phyloP scores from a whole-genome alignment of 2,797 vertebrate genomes.

The Danio aesculapii region DNA sequence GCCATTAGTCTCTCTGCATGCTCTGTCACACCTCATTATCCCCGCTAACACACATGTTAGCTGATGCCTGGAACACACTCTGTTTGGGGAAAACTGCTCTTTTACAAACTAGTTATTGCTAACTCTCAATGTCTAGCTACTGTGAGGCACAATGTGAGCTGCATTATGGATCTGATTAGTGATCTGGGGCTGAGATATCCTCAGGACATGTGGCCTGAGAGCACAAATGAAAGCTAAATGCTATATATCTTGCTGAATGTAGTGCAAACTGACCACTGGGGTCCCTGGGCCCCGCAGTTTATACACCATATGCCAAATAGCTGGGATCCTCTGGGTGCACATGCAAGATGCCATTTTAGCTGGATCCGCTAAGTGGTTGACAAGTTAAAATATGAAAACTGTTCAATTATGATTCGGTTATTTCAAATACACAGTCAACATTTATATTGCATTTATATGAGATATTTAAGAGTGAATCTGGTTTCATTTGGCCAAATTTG shows the following conservation, averaged over 20 bases:
- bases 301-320: not conserved
- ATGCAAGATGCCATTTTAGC: not conserved
- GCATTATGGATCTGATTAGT: not conserved
- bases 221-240: not conserved
- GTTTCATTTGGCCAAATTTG: not conserved
- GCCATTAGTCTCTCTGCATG: conserved; percentile 81
- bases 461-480: not conserved
- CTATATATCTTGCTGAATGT: not conserved
- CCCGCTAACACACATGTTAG: conserved; percentile 63
- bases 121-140: conserved; percentile 26
- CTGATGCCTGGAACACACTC: conserved; percentile 69
- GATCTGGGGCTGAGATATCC: not conserved
- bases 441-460: too few relatives aligned
- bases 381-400: not conserved
- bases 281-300: not conserved
- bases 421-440: too few relatives aligned
- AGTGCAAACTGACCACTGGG: conserved; percentile 12
- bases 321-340: not conserved
- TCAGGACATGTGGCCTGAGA: not conserved
- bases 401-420: not conserved
- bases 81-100: conserved; percentile 38
- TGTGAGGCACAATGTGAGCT: conserved; percentile 3
- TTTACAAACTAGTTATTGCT: conserved; percentile 45
- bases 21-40: conserved; percentile 85
- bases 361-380: not conserved